Conservation (phyloP, 2,113 vertebrate genomes). For the Catagonus wagneri region DNA sequence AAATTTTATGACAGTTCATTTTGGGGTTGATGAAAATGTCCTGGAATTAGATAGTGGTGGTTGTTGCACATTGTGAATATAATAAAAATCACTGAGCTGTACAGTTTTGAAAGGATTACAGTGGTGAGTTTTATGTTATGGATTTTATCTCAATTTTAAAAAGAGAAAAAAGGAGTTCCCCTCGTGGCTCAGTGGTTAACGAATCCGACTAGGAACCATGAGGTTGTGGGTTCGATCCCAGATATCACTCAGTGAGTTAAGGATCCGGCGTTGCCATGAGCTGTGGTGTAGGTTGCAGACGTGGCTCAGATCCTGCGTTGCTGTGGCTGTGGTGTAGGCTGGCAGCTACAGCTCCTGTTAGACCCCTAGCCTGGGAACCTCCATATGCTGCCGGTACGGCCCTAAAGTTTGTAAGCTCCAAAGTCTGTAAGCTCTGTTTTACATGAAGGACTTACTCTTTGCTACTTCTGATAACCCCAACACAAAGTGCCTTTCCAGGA, state of each 20-base stretch:
- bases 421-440: neutral
- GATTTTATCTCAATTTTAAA: slow-evolving; percentile 24
- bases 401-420: too few species aligned
- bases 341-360: too few species aligned
- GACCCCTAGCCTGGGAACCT: too few species aligned
- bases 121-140: neutral
- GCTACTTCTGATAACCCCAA: neutral
- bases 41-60: neutral
- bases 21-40: neutral
- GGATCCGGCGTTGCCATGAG: too few species aligned
- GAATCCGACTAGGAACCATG: too few species aligned
- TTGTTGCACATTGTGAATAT: neutral
- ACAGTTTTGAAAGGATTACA: neutral
- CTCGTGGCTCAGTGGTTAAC: too few species aligned
- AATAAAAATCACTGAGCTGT: neutral
- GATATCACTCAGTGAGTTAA: too few species aligned
- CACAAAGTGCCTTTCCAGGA: neutral
- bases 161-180: neutral
- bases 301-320: too few species aligned
- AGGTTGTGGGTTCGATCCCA: too few species aligned
- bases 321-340: too few species aligned
- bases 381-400: too few species aligned
- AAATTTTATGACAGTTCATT: neutral
- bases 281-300: too few species aligned
- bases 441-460: neutral